A percentile compares a stretch with the other conserved stretches of the same genome.
phyloP scores from a whole-genome alignment of 2,113 vertebrate species.

The Gadus macrocephalus region DNA sequence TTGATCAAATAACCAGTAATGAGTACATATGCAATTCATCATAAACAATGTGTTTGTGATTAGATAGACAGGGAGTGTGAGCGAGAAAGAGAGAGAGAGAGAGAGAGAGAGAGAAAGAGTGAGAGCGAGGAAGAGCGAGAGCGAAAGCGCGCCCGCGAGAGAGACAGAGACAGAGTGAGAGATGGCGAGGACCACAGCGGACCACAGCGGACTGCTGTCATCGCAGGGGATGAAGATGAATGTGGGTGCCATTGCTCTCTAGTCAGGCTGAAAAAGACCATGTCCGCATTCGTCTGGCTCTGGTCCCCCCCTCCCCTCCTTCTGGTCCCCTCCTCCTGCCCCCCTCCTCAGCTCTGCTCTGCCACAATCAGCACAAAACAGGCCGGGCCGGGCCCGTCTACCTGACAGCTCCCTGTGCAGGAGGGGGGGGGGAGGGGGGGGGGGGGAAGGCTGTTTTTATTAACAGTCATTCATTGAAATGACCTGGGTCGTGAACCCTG shows the following conservation, averaged over 20 bases:
- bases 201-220: slow-evolving; percentile 45
- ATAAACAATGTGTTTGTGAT: no score
- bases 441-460: no score
- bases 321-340: no score
- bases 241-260: slow-evolving; percentile 54
- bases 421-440: not conserved
- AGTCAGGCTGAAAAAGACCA: slow-evolving; percentile 71
- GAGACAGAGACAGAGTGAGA: not conserved
- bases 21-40: no score
- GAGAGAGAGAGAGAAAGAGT: no score
- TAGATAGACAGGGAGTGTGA: no score
- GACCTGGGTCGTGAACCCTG: not conserved
- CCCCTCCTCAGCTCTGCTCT: slow-evolving; percentile 36
- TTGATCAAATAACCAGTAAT: no score
- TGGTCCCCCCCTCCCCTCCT: slow-evolving; percentile 2
- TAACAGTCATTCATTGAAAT: no score
- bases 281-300: slow-evolving; percentile 46
- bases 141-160: not conserved
- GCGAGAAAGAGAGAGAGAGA: no score
- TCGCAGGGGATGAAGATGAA: slow-evolving; percentile 65
- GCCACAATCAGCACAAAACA: slow-evolving; percentile 55
- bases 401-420: not conserved
- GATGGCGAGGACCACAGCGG: slow-evolving; percentile 4
- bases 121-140: slow-evolving; percentile 8
- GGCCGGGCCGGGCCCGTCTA: slow-evolving; percentile 13